Base-by-base conservation (phyloP, 1,140 invertebrate genomes). In the Caenorhabditis briggsae region DNA sequence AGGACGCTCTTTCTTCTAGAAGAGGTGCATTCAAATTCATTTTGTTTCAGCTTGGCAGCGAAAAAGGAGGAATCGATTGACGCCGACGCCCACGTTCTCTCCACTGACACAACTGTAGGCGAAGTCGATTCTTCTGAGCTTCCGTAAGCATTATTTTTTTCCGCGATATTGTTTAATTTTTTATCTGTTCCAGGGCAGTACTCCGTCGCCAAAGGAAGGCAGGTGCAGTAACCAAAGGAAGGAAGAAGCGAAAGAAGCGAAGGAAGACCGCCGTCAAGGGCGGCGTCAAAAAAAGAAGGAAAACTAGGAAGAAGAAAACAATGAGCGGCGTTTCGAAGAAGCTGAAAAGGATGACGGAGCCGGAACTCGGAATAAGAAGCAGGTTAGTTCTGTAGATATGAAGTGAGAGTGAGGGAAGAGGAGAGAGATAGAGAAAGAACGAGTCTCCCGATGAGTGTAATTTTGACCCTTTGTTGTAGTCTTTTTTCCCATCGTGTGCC, bases 341-440 rank as follows among this genome's bases (percentile, higher is more conserved):
- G 20, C 18, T 33, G 33, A 33, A 3, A 3, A 33, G 33, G 3
- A 33, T 33, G 1, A 33, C 33, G 1, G 33, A 78, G 16, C 70
- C 43, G 3, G 50, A 50, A 2, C 70, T 78, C 5, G 46, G 53
- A 3, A 78, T 78, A 1, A 18, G 70, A 20, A 46, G 53, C 14
- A 78, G 53, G 70, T 78, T 23, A 78, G 70, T 78, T 23, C 50
- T 78, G 25, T 61, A 14, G 59, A 25, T 58, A n/a, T 58, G 56
- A 8, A 12, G 16, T 11, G 25, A 61, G 25, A 12, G 12, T 8
- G 6, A 25, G 59, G 25, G 25, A 61, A 1, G n/a, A 5, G 56
- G 7, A 7, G 16, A 18, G 56, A n/a, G 14, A 11, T 53, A 33
- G 33, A 33, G 33, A 33, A 33, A 33, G 33, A 33, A 33, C 33